Conservation (phyloP, 2,888 invertebrate species). For the Sepiola atlantica region DNA sequence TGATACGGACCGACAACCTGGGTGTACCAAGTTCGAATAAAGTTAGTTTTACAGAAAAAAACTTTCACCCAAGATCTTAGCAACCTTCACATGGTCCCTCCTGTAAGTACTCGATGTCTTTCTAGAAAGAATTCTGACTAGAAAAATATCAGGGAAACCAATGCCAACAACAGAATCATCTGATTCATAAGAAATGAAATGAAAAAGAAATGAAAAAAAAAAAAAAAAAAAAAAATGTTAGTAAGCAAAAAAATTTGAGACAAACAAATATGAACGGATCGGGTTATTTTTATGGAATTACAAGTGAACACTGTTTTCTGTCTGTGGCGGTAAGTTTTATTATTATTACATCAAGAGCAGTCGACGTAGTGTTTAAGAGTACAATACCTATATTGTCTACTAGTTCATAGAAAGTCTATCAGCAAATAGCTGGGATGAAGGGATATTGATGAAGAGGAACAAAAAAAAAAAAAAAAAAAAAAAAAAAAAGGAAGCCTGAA, state of each 20-base stretch:
- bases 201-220: too few relatives aligned
- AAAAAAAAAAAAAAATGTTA: not conserved
- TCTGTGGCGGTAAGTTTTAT: constrained; percentile 41
- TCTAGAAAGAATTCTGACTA: too few relatives aligned
- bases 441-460: not conserved
- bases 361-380: constrained; percentile 35
- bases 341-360: constrained; percentile 44
- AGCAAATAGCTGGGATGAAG: constrained; percentile 15
- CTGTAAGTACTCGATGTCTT: too few relatives aligned
- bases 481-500: not conserved
- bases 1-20: too few relatives aligned
- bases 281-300: not conserved
- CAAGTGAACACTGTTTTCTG: constrained; percentile 43
- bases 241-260: not conserved
- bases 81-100: too few relatives aligned
- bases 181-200: too few relatives aligned
- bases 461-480: not conserved
- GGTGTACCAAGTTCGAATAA: too few relatives aligned
- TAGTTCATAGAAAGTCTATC: constrained; percentile 38
- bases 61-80: too few relatives aligned
- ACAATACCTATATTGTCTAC: constrained; percentile 40
- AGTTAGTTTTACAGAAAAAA: too few relatives aligned
- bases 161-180: too few relatives aligned
- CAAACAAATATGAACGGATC: too few relatives aligned
- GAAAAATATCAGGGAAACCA: too few relatives aligned